A percentile compares a stretch with the other conserved stretches of the same genome.
Conservation (phyloP, 2,888 invertebrate genomes). For the Eupsilia transversa region DNA sequence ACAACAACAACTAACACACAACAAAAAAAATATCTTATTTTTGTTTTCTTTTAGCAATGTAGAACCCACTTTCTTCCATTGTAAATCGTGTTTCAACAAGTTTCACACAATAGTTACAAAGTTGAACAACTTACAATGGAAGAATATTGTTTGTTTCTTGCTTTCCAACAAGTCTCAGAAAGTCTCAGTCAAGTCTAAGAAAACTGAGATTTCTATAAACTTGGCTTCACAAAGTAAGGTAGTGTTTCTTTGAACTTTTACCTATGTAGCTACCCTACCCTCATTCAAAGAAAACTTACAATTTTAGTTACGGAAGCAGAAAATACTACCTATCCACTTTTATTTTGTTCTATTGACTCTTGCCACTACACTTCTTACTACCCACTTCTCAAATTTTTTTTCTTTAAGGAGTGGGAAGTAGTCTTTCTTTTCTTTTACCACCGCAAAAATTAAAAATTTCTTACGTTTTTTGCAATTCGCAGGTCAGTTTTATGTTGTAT, state of each 20-base stretch:
- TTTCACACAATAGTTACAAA: constrained; percentile 9
- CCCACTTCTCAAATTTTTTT: too few relatives aligned
- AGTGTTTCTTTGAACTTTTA: constrained; percentile 1
- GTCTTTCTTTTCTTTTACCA: too few relatives aligned
- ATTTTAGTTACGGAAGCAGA: not conserved
- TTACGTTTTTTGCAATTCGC: too few relatives aligned
- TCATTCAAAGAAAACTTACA: not conserved
- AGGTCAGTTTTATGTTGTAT: too few relatives aligned
- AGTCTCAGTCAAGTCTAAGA: not conserved
- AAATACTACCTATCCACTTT: not conserved
- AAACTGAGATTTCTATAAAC: constrained; percentile 1
- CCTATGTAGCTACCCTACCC: too few relatives aligned
- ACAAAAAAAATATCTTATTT: too few relatives aligned
- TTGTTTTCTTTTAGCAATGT: too few relatives aligned
- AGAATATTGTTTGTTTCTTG: constrained; percentile 14
- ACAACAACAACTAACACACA: too few relatives aligned
- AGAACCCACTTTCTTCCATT: not conserved
- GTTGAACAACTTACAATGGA: constrained; percentile 24
- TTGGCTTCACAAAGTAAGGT: constrained; percentile 14
- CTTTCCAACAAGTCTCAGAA: not conserved
- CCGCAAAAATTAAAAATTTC: too few relatives aligned
- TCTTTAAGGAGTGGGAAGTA: too few relatives aligned
- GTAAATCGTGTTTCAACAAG: constrained; percentile 20
- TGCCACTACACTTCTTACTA: not conserved
- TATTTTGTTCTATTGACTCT: not conserved